These are phyloP conservation scores for Chiloscyllium plagiosum DNA, from an alignment of 2,113 vertebrate species.

Conservation along the genomic window DNA sequence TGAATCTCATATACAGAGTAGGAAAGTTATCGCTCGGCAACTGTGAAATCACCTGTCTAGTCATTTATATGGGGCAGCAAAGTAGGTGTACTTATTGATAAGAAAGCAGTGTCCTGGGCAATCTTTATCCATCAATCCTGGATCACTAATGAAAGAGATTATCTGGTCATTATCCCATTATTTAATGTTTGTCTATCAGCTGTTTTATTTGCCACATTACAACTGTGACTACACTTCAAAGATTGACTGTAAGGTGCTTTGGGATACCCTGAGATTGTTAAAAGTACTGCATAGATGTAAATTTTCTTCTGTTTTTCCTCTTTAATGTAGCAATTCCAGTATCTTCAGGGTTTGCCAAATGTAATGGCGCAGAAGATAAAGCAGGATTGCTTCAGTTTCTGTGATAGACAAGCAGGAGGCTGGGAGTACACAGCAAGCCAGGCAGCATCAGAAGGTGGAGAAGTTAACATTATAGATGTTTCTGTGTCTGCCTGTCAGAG, in stretches of 20 bases:
- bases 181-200: neutral
- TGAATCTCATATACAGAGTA: neutral
- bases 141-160: neutral
- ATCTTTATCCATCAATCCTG: neutral
- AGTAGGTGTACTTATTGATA: neutral
- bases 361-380: neutral
- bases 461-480: no score
- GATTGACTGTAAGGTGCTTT: slow-evolving; percentile 13
- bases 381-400: neutral
- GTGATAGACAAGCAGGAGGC: no score
- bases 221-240: neutral
- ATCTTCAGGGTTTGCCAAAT: neutral
- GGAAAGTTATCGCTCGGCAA: neutral
- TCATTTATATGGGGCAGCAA: neutral
- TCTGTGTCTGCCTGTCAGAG: neutral
- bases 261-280: neutral
- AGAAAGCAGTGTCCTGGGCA: neutral
- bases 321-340: neutral
- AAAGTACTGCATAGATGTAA: neutral
- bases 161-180: neutral
- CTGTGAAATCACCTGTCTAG: neutral
- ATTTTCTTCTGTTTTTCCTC: neutral
- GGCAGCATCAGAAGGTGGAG: no score
- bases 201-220: neutral
- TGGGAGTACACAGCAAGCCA: no score